Conservation (phyloP, 2,113 vertebrate genomes). For the Ptyas mucosa region DNA sequence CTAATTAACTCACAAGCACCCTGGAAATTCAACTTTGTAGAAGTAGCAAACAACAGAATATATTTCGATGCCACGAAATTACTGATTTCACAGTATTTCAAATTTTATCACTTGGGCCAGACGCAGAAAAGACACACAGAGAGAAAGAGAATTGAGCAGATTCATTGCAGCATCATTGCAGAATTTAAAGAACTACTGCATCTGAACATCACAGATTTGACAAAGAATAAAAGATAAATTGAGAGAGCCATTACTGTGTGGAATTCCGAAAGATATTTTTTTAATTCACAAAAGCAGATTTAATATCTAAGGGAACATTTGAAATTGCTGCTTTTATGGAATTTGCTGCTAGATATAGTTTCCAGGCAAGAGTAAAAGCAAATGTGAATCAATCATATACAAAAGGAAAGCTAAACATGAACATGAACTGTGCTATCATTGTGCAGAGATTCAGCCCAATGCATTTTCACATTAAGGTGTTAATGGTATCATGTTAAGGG, state of each 20-base stretch:
- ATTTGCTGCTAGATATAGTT: background rate
- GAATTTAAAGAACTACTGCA: background rate
- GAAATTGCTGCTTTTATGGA: background rate
- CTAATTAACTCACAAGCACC: too few relatives aligned
- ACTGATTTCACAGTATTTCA: background rate
- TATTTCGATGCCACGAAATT: background rate
- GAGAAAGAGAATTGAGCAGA: background rate
- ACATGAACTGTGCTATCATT: background rate
- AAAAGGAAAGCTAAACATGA: background rate
- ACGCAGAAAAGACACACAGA: background rate
- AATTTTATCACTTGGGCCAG: background rate
- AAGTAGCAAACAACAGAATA: background rate
- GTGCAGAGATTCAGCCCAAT: background rate
- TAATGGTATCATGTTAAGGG: too few relatives aligned
- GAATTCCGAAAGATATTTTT: background rate
- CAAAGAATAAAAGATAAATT: background rate
- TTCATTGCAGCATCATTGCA: background rate
- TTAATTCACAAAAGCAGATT: background rate
- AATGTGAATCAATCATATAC: background rate
- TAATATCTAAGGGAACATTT: background rate
- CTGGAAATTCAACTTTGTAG: background rate
- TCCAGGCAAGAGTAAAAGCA: background rate
- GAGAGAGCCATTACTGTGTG: background rate
- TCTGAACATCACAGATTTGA: background rate
- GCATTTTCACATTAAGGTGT: background rate